Conservation (phyloP, 92 coral and sea anemone species). For the Porites lobata region DNA sequence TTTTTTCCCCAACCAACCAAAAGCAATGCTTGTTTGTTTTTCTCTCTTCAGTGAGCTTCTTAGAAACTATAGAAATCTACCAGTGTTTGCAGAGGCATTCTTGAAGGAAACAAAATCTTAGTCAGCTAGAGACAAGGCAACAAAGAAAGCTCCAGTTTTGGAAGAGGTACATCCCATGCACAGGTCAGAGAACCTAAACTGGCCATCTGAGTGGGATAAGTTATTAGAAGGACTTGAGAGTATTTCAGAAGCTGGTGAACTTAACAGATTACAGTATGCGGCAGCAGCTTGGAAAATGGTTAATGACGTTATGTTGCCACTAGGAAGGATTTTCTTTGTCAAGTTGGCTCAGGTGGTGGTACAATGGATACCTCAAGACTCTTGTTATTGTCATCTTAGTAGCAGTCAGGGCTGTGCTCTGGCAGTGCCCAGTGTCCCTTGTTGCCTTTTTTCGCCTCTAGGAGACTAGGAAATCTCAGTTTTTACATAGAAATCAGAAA, state of each 20-base stretch:
- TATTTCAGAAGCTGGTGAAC: neutral
- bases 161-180: neutral
- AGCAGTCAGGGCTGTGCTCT: too few relatives aligned
- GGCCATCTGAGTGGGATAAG: neutral
- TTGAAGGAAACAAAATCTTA: slow-evolving; percentile 68
- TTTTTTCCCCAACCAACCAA: too few relatives aligned
- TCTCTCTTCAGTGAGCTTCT: slow-evolving; percentile 77
- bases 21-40: too few relatives aligned
- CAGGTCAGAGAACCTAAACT: neutral
- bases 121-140: neutral
- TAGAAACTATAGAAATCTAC: slow-evolving; percentile 85
- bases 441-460: too few relatives aligned
- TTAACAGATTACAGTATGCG: neutral
- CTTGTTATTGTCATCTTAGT: too few relatives aligned
- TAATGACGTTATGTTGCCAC: neutral
- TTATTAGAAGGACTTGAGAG: neutral
- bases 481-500: too few relatives aligned
- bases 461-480: too few relatives aligned
- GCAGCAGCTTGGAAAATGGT: neutral
- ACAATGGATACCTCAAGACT: too few relatives aligned
- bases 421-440: too few relatives aligned
- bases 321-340: neutral
- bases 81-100: slow-evolving; percentile 83
- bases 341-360: too few relatives aligned
- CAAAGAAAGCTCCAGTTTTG: neutral